Evolutionary conservation across 2,888 invertebrate species (phyloP), one percentile per base, ranked within the genome.

Genomic region (Rutpela maculata): DNA sequence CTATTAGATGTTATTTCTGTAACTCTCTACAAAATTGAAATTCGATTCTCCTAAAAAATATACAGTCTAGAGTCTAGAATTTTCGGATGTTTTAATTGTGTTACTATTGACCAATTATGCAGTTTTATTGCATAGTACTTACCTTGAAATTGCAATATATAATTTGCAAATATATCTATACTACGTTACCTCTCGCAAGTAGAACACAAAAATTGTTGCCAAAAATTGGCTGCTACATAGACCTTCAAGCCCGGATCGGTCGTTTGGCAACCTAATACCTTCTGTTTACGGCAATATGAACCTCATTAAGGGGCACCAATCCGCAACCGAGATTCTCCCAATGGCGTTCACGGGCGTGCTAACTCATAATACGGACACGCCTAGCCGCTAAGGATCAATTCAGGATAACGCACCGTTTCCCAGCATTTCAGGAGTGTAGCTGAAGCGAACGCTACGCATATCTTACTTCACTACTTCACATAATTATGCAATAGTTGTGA

Each of bases 261-360:
- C 59, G 70, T 60, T 60, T 60, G 59, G 70, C 70, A 70, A 70
- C 70, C 22, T 17, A 17, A 55, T 67, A 55, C 67, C 67, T 38
- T 12, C 50, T 67, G 55, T 67, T 67, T 55, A 67, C 60, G 43
- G 60, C 43, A 70, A 59, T 59, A 38, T 60, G 11, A 59, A 60
- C 60, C 60, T 70, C 50, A 70, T 62, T 60, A 60, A 15, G 60
- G 15, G 43, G 18, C 70, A 60, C 70, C 70, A 60, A 70, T 70
- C 70, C 43, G 70, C 70, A 60, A 17, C 43, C 59, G 43, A 59
- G 22, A 15, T 38, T 63, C 38, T 56, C 50, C 73, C 73, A 73
- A 73, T 73, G 73, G 73, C 66, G 73, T 65, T 35, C 15, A 31
- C 73, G 73, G 73, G 73, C 73, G 73, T 65, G 60, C 38, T 60